A percentile compares a stretch with the other conserved stretches of the same genome.
These are phyloP conservation scores for Brevimyrus niger DNA, from an alignment of 2,113 vertebrate genomes.

Conservation along the genomic window DNA sequence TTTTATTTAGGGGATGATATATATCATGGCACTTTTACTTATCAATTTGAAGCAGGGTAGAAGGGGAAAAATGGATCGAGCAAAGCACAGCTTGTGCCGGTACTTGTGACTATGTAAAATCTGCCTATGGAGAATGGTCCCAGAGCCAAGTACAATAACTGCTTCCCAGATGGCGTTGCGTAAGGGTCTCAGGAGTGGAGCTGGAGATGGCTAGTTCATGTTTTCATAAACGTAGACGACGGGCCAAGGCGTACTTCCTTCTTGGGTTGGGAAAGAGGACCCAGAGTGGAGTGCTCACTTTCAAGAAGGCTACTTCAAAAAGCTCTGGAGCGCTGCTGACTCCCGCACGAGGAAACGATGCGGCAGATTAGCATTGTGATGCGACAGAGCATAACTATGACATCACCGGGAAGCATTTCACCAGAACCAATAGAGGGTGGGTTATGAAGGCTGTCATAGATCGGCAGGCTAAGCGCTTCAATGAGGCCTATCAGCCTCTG, in stretches of 20 bases:
- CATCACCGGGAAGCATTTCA: not conserved
- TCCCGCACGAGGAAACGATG: not conserved
- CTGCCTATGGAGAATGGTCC: not conserved
- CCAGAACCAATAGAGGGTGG: not conserved
- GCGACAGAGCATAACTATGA: not conserved
- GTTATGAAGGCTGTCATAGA: not conserved
- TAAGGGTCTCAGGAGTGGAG: constrained; percentile 1
- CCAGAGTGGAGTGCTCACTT: not conserved
- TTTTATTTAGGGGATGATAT: not conserved
- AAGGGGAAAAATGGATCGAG: not conserved
- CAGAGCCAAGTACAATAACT: constrained; percentile 1
- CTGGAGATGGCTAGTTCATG: constrained; percentile 6
- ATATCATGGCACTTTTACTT: not conserved
- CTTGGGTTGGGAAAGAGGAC: not conserved
- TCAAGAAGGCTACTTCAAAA: not conserved
- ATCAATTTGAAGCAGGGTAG: not conserved
- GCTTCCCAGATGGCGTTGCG: constrained; percentile 9
- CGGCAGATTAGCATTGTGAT: not conserved
- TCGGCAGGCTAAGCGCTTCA: not conserved
- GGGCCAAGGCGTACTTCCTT: not conserved
- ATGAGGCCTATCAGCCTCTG: not conserved
- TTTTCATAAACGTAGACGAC: constrained; percentile 1
- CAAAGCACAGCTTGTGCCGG: not conserved
- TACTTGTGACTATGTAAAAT: not conserved
- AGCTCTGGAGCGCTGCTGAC: not conserved